These are phyloP conservation scores for Rhea pennata DNA, from an alignment of 2,113 vertebrate species.

Conservation along the genomic window DNA sequence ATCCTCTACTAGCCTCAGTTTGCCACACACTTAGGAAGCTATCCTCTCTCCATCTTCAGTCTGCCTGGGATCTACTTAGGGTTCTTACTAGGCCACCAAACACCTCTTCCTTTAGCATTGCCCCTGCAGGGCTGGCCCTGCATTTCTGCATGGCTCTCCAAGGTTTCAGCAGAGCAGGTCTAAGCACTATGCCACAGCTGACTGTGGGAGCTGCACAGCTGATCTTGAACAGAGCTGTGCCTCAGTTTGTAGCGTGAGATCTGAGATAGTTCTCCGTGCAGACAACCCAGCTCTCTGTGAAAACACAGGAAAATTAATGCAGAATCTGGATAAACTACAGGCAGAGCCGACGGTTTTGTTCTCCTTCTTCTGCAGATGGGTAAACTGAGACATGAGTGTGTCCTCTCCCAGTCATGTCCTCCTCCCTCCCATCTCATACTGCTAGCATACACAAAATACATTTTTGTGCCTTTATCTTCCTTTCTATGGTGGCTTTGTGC, in stretches of 20 bases:
- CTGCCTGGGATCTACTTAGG: not conserved
- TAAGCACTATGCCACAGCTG: no score
- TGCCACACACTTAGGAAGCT: not conserved
- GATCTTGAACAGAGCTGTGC: no score
- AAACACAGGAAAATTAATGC: not conserved
- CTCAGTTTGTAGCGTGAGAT: no score
- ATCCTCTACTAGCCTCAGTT: not conserved
- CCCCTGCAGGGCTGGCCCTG: not conserved
- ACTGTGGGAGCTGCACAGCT: no score
- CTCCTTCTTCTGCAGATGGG: not conserved
- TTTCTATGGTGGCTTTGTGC: not conserved
- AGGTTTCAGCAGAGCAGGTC: no score
- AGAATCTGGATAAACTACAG: not conserved
- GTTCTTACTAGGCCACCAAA: not conserved
- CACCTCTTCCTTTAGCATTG: not conserved
- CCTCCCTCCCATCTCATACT: not conserved
- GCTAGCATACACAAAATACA: not conserved
- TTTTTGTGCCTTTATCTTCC: not conserved
- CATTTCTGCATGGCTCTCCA: no score
- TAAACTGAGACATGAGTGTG: not conserved
- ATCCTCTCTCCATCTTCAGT: not conserved
- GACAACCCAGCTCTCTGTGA: no score
- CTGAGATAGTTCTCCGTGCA: no score
- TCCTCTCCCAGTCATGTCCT: not conserved
- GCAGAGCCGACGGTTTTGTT: fast-evolving